Evolutionary conservation across 2,888 invertebrate species (phyloP).

Genomic region (Euzophera pinguis): DNA sequence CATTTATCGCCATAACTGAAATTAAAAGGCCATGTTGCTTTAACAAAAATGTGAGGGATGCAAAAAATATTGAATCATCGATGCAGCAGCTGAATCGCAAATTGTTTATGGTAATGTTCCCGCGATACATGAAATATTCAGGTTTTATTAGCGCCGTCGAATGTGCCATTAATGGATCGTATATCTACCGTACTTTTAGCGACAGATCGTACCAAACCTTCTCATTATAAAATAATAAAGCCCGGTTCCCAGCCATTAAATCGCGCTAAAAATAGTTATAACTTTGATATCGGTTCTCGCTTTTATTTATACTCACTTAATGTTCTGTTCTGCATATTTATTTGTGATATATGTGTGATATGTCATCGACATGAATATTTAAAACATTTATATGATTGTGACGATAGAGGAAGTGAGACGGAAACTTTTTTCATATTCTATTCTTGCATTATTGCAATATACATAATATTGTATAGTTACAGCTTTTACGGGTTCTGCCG

Average conservation of each 20-base stretch:
- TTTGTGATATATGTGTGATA: not conserved
- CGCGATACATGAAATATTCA: conserved; percentile 55
- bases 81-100: conserved; percentile 53
- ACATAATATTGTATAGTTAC: too few species aligned
- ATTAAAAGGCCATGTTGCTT: conserved; percentile 23
- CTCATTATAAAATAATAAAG: conserved; percentile 23
- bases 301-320: conserved; percentile 1
- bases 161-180: conserved; percentile 35
- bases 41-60: conserved; percentile 27
- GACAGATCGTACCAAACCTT: conserved; percentile 22
- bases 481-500: too few species aligned
- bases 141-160: conserved; percentile 48
- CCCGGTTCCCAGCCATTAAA: not conserved
- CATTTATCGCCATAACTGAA: conserved; percentile 16
- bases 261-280: conserved; percentile 10
- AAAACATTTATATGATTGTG: too few species aligned
- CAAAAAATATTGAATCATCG: conserved; percentile 53
- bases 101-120: conserved; percentile 63
- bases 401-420: too few species aligned
- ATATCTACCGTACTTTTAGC: conserved; percentile 24
- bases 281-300: conserved; percentile 1
- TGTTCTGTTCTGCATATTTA: conserved; percentile 5
- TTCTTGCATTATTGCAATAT: too few species aligned
- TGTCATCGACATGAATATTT: too few species aligned
- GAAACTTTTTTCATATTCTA: too few species aligned